Evolutionary conservation across 2,888 invertebrate genomes (phyloP), one percentile per base, ranked within the genome.

Genomic region (Cheilosia urbana): DNA sequence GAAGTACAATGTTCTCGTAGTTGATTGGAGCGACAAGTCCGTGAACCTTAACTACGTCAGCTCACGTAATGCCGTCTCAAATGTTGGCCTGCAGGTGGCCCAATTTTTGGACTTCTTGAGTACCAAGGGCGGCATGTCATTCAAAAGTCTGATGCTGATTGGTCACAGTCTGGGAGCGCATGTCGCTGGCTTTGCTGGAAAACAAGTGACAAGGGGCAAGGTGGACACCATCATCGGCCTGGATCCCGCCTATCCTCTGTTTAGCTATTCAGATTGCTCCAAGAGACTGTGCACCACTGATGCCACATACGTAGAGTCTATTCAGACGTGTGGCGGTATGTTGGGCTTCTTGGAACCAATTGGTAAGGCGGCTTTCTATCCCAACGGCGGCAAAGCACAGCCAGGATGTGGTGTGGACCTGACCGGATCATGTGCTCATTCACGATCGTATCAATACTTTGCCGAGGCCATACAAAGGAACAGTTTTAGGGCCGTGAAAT

Each of bases 101-200:
- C 53, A 9, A 0, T 76, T 91, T 69, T 88, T 92, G 68, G 90
- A 92, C 73, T 90, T 88, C 69, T 88, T 94, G 93, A 89, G 93
- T 92, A 2, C 92, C 92, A 17, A 91, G 92, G 88, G 93, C 92
- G 69, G 93, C 91, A 17, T 93, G 91, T n/a, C 90, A 91, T 55
- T 93, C 93, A 45, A 93, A 92, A 6, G 90, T 92, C 88, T 94
- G 92, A 89, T 93, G 93, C 62, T 92, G 9, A 94, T 94, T 77
- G 94, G 94, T 0, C 94, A 94, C 87, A 94, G 94, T 81, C 91
- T 94, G 69, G 94, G 94, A 0, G 94, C 94, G 1, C 94, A 94
- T 88, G 93, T 94, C 2, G 93, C 94, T 24, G 94, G 94, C 0
- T 94, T 93, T 77, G 93, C 94, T 15, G 94, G 94, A 4, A 94